Base-by-base conservation (phyloP, 2,797 vertebrate genomes). In the Pseudomugil tenellus region DNA sequence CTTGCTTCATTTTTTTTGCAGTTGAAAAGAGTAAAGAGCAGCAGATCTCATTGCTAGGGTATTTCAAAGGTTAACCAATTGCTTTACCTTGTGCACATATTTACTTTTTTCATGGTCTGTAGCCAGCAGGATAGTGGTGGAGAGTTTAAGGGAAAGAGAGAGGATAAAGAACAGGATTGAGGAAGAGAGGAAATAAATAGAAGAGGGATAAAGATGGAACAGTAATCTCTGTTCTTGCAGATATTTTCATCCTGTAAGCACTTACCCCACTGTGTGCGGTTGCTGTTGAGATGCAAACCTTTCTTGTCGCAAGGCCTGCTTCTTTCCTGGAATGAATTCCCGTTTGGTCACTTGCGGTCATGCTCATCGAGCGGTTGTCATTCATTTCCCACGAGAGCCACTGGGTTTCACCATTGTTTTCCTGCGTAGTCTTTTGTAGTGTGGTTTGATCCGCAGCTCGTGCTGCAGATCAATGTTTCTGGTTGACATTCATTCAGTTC, bases 41-140 rank as follows among this genome's bases (percentile, higher is more conserved):
- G 74, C 72, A 59, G 72, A 84, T 86, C 65, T 88, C 79, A 76
- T 86, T 87, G 80, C 84, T 63, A 59, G 80, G 63, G 63, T 84
- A 70, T 90, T 90, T 89, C 77, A 88, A 83, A 89, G 85, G 88
- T 91, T 90, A 88, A 88, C 80, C 63, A 78, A 87, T 90, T 85
- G 81, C 89, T 89, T 91, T 91, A 80, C 81, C 83, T 84, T 31
- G 26, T 14, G 25, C 80, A 74, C 81, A 86, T 86, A 86, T 90
- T 88, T 87, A 85, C 77, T 84, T 76, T 80, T 69, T 78, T 70
- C 67, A 53, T 58, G 70, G 66, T 87, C 67, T 53, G 55, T 66
- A 70, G 63, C 61, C 60, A 48, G 54, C 0, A 41, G 26, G 32
- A 48, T 58, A 37, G 60, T 17, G 59, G 37, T 61, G 34, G 35